Base-by-base conservation (phyloP, 2,888 invertebrate genomes). In the Meliscaeva auricollis region DNA sequence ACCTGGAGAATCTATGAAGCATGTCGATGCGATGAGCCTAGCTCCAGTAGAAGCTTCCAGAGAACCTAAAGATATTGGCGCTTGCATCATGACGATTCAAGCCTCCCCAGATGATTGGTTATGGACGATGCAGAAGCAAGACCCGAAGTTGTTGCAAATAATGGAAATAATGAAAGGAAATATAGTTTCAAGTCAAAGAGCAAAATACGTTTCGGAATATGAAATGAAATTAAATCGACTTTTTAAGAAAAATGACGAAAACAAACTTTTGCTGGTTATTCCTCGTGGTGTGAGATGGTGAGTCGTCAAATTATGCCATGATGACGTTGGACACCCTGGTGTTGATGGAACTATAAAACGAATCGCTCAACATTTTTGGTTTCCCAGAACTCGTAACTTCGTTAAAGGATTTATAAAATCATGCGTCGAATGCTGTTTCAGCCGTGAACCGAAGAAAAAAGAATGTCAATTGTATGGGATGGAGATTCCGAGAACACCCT, bases 121-220 rank as follows among this genome's bases (percentile, higher is more conserved):
- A 17, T 56, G 56, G 13, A 68, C 58, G 1, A 70, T 87, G 82
- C 85, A 87, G n/a, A 74, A 68, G 11, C 73, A 79, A 35, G 85
- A 87, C 44, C 46, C 54, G 9, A 69, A 82, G n/a, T 17, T 32
- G 3, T 15, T 15, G 1, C 69, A 79, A 50, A 80, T 87, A 15
- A 48, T 77, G n/a, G 13, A 58, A 1, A 50, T 69, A 2, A n/a
- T 70, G 7, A 11, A 58, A 1, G 56, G 56, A 6, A n/a, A 41
- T 1, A n/a, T 26, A n/a, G 11, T 7, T 4, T 77, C 77, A 8
- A 32, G 11, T 48, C 60, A 60, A 52, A 13, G 17, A n/a, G 7
- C 9, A 11, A 38, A 58, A 58, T 58, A 52, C 9, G 3, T 26
- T 20, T 13, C 13, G 3, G 66, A 75, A 1, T 75, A 54, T 32